phyloP scores from a whole-genome alignment of 2,797 vertebrate genomes.

The Rhabdomys pumilio region DNA sequence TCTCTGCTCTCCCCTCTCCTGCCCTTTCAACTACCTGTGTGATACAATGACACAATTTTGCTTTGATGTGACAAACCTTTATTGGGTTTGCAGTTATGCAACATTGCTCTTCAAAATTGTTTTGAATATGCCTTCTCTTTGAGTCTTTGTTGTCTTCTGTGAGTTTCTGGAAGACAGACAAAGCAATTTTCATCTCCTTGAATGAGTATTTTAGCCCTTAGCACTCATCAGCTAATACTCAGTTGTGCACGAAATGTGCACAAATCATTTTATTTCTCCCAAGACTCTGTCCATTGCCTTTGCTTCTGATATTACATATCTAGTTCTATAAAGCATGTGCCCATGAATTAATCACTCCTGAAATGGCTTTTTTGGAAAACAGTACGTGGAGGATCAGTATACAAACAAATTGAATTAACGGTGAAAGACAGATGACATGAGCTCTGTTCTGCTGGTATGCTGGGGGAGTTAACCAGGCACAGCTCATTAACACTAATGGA shows the following conservation, averaged over 20 bases:
- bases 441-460: not conserved
- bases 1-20: not conserved
- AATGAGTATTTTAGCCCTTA: slow-evolving; percentile 17
- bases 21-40: not conserved
- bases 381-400: slow-evolving; percentile 51
- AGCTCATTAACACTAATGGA: slow-evolving; percentile 76
- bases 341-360: slow-evolving; percentile 68
- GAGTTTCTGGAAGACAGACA: slow-evolving; percentile 19
- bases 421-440: slow-evolving; percentile 54
- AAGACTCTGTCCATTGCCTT: slow-evolving; percentile 39
- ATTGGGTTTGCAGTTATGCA: not conserved
- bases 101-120: not conserved
- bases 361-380: slow-evolving; percentile 69
- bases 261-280: slow-evolving; percentile 61
- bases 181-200: not conserved
- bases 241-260: not conserved
- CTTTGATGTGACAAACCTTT: not conserved
- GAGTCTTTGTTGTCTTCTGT: slow-evolving; percentile 50
- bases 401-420: slow-evolving; percentile 73
- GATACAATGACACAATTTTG: slow-evolving; percentile 12
- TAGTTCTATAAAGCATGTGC: slow-evolving; percentile 45
- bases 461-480: slow-evolving; percentile 55
- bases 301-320: slow-evolving; percentile 59
- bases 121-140: slow-evolving; percentile 66
- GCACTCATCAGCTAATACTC: slow-evolving; percentile 27